Evolutionary conservation across 35 echinoderm and acorn worm species (phyloP), one percentile per base, ranked within the genome.

Genomic region (Chiridota heheva): DNA sequence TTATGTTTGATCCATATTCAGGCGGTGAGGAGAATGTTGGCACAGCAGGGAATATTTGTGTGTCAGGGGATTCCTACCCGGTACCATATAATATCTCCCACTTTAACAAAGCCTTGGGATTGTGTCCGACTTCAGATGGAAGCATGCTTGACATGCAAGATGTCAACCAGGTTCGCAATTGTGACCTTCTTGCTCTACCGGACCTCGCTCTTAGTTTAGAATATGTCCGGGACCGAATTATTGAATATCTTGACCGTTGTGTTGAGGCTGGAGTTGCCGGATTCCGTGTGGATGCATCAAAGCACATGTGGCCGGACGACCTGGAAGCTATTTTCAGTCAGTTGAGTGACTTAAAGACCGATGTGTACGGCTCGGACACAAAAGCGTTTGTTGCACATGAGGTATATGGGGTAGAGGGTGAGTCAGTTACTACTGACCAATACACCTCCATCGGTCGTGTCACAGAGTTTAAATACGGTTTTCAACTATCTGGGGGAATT

Each of bases 301-400:
- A 90, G 56, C 82, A 85, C 69, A 85, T 85, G 92, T 96, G 92
- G 92, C 92, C 92, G 0, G 87, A 64, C 31, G 92, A 96, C 57
- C 63, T 96, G 22, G 56, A 81, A 40, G 62, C 29, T 13, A 86
- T 96, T 32, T 90, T 72, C 40, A 63, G 43, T 28, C 57, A 35
- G 47, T 30, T 86, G 16, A 81, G 83, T 25, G 64, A 96, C 68
- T 62, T 96, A n/a, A 79, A 71, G 42, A 81, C 92, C 5, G 60
- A 80, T 2, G 65, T 58, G 35, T 96, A 90, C 56, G 66, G 44
- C 8, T 2, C 15, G 20, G 76, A 60, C 5, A 45, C 72, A 27
- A 70, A 65, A 36, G 63, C 92, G 18, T 96, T 90, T 48, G 71
- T 96, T 36, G 60, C 60, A 36, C 92, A 90, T 33, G 92, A 96